Evolutionary conservation across 2,888 invertebrate genomes (phyloP).

Genomic region (Dendrolimus pini): DNA sequence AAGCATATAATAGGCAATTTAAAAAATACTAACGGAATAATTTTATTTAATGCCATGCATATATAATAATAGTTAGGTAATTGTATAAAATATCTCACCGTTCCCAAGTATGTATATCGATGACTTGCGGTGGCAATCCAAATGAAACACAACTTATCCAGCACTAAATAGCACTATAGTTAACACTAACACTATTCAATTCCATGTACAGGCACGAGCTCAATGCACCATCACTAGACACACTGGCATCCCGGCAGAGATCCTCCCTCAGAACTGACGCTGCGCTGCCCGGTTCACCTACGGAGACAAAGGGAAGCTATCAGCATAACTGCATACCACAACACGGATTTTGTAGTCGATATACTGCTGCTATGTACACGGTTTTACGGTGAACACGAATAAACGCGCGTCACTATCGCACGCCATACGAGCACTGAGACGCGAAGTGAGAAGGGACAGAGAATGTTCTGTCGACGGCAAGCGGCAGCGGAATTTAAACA

Average conservation of each 20-base stretch:
- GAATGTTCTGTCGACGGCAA: constrained; percentile 18
- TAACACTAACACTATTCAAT: constrained; percentile 62
- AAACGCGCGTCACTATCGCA: constrained; percentile 30
- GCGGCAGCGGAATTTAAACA: constrained; percentile 38
- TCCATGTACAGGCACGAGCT: constrained; percentile 55
- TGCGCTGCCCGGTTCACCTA: constrained; percentile 49
- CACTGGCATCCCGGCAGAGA: constrained; percentile 58
- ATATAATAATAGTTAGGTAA: constrained; percentile 14
- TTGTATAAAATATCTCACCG: constrained; percentile 44
- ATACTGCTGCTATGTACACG: constrained; percentile 12
- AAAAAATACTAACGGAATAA: neutral
- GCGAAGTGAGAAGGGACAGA: constrained; percentile 11
- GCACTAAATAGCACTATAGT: constrained; percentile 64
- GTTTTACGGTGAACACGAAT: constrained; percentile 18
- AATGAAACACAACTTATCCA: constrained; percentile 70
- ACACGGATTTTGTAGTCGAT: constrained; percentile 40
- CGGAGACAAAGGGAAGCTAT: constrained; percentile 52
- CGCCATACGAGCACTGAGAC: constrained; percentile 54
- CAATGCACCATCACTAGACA: constrained; percentile 68
- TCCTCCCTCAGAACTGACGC: constrained; percentile 33
- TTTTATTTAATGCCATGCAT: neutral
- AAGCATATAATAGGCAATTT: neutral
- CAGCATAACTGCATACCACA: constrained; percentile 46
- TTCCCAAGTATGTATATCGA: constrained; percentile 68
- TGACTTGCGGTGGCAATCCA: constrained; percentile 71